A percentile compares a stretch with the other conserved stretches of the same genome.
These are phyloP conservation scores for Caenorhabditis becei DNA, from an alignment of 2,888 invertebrate genomes.

Conservation along the genomic window DNA sequence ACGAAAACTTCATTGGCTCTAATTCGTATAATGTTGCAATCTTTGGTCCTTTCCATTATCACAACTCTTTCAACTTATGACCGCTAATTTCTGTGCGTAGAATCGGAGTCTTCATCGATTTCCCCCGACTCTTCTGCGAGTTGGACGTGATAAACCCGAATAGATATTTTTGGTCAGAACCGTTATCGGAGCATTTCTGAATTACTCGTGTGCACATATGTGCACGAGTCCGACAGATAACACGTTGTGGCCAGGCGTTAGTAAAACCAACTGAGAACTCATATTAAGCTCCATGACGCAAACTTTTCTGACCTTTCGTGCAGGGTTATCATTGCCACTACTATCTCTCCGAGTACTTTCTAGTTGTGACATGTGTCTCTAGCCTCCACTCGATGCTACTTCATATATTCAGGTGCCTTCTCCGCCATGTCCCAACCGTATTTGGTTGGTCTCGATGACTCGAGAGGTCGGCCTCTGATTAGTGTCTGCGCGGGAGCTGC, in stretches of 20 bases:
- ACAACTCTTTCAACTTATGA: constrained; percentile 31
- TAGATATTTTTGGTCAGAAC: constrained; percentile 41
- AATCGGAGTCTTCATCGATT: constrained; percentile 11
- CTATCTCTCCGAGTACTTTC: too few relatives aligned
- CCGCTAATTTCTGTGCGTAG: constrained; percentile 35
- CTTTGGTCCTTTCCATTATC: constrained; percentile 26
- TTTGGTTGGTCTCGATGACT: constrained; percentile 73
- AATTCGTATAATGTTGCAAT: constrained; percentile 41
- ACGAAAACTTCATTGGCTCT: constrained; percentile 2
- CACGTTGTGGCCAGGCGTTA: constrained; percentile 19
- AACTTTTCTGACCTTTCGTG: constrained; percentile 2
- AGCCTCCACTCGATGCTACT: background rate
- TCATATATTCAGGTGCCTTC: constrained; percentile 70
- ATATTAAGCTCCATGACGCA: background rate
- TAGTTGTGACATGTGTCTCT: too few relatives aligned
- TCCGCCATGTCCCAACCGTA: constrained; percentile 78
- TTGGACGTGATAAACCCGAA: constrained; percentile 45
- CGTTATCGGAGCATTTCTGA: constrained; percentile 37
- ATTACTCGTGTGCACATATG: constrained; percentile 47
- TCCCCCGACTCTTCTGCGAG: constrained; percentile 13
- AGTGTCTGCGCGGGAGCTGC: constrained; percentile 75
- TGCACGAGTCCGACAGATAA: constrained; percentile 31
- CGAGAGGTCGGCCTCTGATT: constrained; percentile 68
- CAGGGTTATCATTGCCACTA: too few relatives aligned
- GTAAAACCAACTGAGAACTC: background rate